Evolutionary conservation across 1,140 invertebrate species (phyloP), one percentile per base, ranked within the genome.

Genomic region (Frieseomelitta varia): DNA sequence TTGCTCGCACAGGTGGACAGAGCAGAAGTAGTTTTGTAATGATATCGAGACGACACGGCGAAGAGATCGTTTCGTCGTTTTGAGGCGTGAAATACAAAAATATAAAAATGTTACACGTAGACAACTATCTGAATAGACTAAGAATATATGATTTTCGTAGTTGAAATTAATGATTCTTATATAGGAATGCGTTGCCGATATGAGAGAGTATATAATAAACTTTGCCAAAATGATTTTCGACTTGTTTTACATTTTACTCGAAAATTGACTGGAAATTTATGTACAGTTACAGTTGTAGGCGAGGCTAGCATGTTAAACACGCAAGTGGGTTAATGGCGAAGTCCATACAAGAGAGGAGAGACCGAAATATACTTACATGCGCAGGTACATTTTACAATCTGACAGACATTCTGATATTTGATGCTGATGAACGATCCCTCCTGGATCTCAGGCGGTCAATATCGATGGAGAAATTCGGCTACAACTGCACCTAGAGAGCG

Each of bases 321-420:
- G 76, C 83, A 90, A 90, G 90, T 91, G 86, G 88, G 89, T 91
- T 91, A 91, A 91, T 88, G 83, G 81, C 53, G 77, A 84, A 81
- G 76, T 67, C 63, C 63, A 69, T 19, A 61, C 19, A 58, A 77
- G 58, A 63, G 58, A 79, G 80, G 73, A 78, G 82, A 76, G 39
- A 73, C 53, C n/a, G 53, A 71, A 61, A 24, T 61, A n/a, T n/a
- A 61, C n/a, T 24, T 61, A 61, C 21, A 15, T 63, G 34, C 24
- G 63, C 79, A 55, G 19, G 30, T 39, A 47, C 53, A 39, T 84
- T 81, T 72, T 65, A 69, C 79, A 85, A 75, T 63, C 74, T 55
- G 61, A 15, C 56, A 68, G 74, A 71, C 47, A 79, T 39, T 34
- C 53, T 69, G 79, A 86, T 72, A 72, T 81, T 55, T 82, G 85